These are phyloP conservation scores for Grammatotria lemairii DNA, from an alignment of 2,113 vertebrate genomes.

Conservation along the genomic window DNA sequence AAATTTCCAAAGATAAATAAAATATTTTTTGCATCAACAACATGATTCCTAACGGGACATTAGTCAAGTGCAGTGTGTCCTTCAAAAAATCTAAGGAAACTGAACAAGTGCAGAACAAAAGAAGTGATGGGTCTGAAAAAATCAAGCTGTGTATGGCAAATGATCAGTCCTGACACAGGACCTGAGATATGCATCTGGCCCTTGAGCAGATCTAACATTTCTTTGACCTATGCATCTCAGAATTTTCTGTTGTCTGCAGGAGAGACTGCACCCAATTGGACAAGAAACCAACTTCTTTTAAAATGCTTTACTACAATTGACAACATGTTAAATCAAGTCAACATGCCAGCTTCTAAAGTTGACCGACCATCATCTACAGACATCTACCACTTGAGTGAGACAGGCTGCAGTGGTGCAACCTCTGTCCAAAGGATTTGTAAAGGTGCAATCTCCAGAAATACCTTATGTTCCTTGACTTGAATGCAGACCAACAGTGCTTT, in stretches of 20 bases:
- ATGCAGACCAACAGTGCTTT: neutral
- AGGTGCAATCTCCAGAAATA: neutral
- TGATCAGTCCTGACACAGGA: neutral
- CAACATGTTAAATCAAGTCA: neutral
- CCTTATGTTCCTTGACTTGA: neutral
- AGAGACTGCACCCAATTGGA: neutral
- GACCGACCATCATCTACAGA: neutral
- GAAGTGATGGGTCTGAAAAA: neutral
- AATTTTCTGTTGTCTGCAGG: neutral
- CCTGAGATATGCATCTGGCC: neutral
- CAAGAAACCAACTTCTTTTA: neutral
- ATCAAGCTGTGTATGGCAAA: neutral
- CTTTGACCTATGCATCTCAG: neutral
- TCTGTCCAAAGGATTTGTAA: neutral
- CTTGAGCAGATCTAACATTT: neutral
- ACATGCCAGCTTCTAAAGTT: neutral
- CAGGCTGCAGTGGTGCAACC: neutral
- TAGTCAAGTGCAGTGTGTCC: neutral
- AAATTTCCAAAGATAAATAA: neutral
- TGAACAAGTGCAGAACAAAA: neutral
- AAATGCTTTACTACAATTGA: neutral
- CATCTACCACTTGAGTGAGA: neutral
- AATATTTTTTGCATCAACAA: neutral
- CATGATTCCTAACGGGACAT: accelerated
- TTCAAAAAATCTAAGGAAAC: neutral